A percentile compares a stretch with the other conserved stretches of the same genome.
phyloP scores from a whole-genome alignment of 2,113 vertebrate genomes.

The Symphodus melops region DNA sequence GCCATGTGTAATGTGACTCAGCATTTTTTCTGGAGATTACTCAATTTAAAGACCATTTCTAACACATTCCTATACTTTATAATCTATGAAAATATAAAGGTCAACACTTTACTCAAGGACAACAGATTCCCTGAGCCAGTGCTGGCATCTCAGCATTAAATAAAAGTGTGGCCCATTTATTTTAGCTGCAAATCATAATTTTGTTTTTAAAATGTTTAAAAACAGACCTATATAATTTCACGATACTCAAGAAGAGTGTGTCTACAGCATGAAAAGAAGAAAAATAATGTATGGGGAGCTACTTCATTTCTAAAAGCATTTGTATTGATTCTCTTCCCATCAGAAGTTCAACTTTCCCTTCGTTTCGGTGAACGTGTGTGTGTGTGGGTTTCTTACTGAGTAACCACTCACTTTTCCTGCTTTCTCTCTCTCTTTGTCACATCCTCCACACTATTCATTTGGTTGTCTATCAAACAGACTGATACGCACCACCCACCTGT shows the following conservation, averaged over 20 bases:
- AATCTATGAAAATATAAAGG: not conserved
- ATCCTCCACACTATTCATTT: constrained; percentile 41
- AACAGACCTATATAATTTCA: constrained; percentile 16
- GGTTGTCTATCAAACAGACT: constrained; percentile 48
- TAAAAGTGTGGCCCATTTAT: too few species aligned
- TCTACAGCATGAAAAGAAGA: constrained; percentile 21
- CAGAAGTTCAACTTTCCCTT: constrained; percentile 28
- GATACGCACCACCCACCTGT: constrained; percentile 49
- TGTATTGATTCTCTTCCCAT: constrained; percentile 48
- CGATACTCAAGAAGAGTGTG: constrained; percentile 7
- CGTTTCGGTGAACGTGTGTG: constrained; percentile 5
- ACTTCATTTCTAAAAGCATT: constrained; percentile 34
- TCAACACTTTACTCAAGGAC: not conserved
- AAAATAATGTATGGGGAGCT: constrained; percentile 26
- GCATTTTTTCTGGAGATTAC: not conserved
- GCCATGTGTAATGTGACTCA: not conserved
- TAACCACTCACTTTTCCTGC: constrained; percentile 11
- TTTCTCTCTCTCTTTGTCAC: constrained; percentile 16
- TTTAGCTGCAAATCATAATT: not conserved
- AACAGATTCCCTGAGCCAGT: not conserved
- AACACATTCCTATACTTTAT: not conserved
- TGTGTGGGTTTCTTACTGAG: constrained; percentile 22
- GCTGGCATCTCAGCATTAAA: not conserved
- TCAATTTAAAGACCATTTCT: not conserved
- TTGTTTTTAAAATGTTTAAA: constrained; percentile 10